Percentiles rank a stretch among this genome's conserved stretches.
phyloP scores from a whole-genome alignment of 1,140 invertebrate genomes.

The Lamellibrachia luymesi region DNA sequence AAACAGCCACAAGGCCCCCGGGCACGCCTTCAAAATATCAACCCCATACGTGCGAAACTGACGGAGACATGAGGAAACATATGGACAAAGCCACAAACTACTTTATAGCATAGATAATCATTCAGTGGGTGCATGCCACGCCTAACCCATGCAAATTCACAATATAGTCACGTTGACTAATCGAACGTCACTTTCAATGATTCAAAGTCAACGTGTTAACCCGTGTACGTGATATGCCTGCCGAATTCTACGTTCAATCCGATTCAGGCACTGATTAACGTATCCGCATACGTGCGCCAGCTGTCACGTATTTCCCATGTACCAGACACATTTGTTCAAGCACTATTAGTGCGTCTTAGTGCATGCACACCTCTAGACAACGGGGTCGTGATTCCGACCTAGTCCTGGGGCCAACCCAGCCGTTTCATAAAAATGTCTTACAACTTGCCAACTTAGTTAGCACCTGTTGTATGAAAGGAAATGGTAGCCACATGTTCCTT shows the following conservation, averaged over 20 bases:
- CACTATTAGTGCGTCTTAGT: background rate
- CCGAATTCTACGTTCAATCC: background rate
- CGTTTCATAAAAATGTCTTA: background rate
- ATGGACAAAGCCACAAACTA: no score
- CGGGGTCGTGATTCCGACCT: background rate
- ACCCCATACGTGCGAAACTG: no score
- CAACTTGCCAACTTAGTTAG: background rate
- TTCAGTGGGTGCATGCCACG: no score
- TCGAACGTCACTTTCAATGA: no score
- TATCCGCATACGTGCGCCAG: background rate
- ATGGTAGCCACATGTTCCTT: no score
- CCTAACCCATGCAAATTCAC: no score
- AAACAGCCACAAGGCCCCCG: no score
- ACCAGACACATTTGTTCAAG: background rate
- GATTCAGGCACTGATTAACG: background rate
- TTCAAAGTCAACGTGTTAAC: background rate
- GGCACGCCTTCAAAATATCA: no score
- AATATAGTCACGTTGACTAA: no score
- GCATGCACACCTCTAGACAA: background rate
- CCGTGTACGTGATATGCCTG: background rate
- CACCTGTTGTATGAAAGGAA: background rate
- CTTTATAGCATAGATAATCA: no score
- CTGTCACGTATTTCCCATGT: background rate
- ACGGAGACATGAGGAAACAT: no score
- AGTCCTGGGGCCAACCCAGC: no score